phyloP scores from a whole-genome alignment of 2,888 invertebrate genomes.

The Deroplatys truncata region DNA sequence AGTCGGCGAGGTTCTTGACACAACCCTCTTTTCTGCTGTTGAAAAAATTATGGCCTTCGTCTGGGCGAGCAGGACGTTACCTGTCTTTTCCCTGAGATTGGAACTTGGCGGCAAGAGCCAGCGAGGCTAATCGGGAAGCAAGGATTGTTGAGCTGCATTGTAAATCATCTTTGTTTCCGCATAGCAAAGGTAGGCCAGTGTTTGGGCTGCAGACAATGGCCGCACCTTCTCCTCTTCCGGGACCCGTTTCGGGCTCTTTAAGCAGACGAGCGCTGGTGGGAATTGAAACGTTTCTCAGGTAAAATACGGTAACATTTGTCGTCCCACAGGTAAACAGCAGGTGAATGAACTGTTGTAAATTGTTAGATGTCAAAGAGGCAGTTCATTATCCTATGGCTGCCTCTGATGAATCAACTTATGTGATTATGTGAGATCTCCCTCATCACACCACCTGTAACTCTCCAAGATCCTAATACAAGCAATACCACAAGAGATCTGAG shows the following conservation, averaged over 20 bases:
- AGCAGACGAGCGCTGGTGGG: background rate
- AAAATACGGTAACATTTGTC: background rate
- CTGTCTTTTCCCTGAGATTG: background rate
- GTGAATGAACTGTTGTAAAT: background rate
- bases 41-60: background rate
- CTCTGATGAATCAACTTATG: background rate
- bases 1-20: background rate
- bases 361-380: background rate
- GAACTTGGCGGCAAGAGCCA: background rate
- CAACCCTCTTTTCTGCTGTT: background rate
- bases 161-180: background rate
- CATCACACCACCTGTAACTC: no score
- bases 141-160: background rate
- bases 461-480: no score
- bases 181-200: background rate
- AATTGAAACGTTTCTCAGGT: background rate
- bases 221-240: background rate
- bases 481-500: no score
- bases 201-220: background rate
- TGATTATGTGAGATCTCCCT: no score
- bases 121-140: background rate
- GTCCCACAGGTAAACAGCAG: background rate
- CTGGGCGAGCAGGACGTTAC: background rate
- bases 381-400: background rate
- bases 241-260: background rate